Evolutionary conservation across 2,113 vertebrate genomes (phyloP).

Genomic region (Prunella himalayana): DNA sequence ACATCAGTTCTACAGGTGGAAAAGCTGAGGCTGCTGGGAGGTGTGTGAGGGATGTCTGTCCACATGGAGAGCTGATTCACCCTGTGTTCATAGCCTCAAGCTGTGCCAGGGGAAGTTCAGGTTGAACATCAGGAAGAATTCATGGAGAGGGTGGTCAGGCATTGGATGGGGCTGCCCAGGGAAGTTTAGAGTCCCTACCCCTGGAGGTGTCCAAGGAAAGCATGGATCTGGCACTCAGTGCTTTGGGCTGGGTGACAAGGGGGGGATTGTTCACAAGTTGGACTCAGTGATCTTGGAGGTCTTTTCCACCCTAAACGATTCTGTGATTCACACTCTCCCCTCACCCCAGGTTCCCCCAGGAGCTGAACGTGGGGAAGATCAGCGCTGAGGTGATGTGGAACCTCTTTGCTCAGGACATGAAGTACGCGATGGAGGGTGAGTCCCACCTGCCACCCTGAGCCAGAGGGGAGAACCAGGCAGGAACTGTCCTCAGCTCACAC

Average conservation of each 20-base stretch:
- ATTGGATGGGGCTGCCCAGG: not conserved
- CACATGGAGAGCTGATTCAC: not conserved
- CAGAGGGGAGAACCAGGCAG: not conserved
- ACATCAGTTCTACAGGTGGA: not conserved
- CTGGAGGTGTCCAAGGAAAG: not conserved
- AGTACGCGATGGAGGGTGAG: constrained; percentile 98
- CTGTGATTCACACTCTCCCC: not conserved
- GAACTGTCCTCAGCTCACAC: not conserved
- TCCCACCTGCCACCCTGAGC: not conserved
- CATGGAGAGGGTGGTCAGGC: not conserved
- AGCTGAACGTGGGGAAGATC: constrained; percentile 97
- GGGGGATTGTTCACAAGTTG: not conserved
- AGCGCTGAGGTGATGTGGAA: constrained; percentile 99
- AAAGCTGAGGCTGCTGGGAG: not conserved
- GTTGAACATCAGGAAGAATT: not conserved
- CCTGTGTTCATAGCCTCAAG: not conserved
- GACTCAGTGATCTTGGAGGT: not conserved
- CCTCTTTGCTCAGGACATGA: constrained; percentile 99
- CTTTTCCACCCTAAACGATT: not conserved
- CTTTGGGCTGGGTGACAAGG: not conserved
- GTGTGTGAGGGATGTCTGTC: not conserved
- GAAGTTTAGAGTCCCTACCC: not conserved
- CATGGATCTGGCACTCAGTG: not conserved
- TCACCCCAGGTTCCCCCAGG: constrained; percentile 83
- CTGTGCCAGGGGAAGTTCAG: not conserved